These are phyloP conservation scores for Saccostrea echinata DNA, from an alignment of 1,140 invertebrate species.

Conservation along the genomic window DNA sequence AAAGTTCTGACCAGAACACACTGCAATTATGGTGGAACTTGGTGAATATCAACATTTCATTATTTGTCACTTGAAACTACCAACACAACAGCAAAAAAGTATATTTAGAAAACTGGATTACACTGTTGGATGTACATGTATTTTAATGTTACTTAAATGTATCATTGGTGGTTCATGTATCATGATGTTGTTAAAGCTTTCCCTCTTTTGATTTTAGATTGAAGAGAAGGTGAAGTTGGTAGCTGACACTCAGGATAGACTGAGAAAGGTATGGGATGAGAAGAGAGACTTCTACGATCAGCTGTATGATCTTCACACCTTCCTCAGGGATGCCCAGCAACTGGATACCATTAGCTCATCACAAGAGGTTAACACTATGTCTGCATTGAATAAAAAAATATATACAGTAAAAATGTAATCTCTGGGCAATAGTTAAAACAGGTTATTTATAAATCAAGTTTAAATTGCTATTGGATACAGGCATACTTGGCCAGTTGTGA, in stretches of 20 bases:
- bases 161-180: neutral
- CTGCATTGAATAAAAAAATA: neutral
- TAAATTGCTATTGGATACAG: slow-evolving; percentile 83
- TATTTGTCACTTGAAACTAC: neutral
- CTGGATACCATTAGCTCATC: slow-evolving; percentile 92
- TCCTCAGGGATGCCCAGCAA: slow-evolving; percentile 96
- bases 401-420: neutral
- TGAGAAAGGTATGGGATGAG: slow-evolving; percentile 95
- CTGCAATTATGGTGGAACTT: no score
- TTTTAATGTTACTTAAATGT: neutral
- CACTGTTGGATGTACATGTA: no score
- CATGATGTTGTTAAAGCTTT: neutral
- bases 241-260: slow-evolving; percentile 97
- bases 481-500: slow-evolving; percentile 97
- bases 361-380: slow-evolving; percentile 86
- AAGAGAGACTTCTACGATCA: slow-evolving; percentile 96
- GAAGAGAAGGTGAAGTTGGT: slow-evolving; percentile 95
- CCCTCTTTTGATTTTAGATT: slow-evolving; percentile 91
- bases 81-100: neutral
- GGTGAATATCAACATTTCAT: neutral
- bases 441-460: neutral
- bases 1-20: no score
- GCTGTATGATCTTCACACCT: slow-evolving; percentile 95
- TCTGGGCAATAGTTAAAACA: neutral
- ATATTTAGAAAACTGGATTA: neutral